Evolutionary conservation across 2,797 vertebrate genomes (phyloP), one percentile per base, ranked within the genome.

Genomic region (Avahi laniger): DNA sequence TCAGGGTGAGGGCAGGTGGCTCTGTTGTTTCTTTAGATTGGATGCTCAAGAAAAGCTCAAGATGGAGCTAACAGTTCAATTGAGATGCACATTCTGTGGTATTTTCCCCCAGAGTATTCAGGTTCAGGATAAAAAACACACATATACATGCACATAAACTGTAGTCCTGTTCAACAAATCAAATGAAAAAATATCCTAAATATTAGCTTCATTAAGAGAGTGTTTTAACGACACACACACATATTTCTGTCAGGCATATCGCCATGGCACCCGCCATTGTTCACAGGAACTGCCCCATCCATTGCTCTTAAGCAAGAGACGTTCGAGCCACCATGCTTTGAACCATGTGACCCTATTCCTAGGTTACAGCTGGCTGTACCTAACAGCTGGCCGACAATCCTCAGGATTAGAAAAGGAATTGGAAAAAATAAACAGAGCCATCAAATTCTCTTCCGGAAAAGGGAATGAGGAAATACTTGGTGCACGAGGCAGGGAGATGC

Each of bases 131-230:
- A 79, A 75, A 70, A 52, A 20, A 48, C 4, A 35, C 65, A 75
- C 18, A 24, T 4, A 73, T 8, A 30, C 30, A 35, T 24, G 79
- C 14, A 14, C 10, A 48, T 26, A 12, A 86, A 75, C 46, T 89
- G 89, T 52, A 81, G 30, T 96, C 46, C 43, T 81, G 11, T 50
- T 70, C 67, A 11, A 70, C 2, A 84, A 88, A 88, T 50, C 15
- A 14, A 57, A 63, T 38, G 41, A n/a, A 65, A 92, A 73, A 22
- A 84, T n/a, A 79, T 26, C 24, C 28, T 89, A 33, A 78, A 80
- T 61, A 46, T 28, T 84, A 87, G n/a, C 83, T 91, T 96, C 83
- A 78, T 88, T 96, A 79, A 50, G 54, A 89, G 57, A 73, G 15
- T 41, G 33, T 50, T 67, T 89, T 67, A 79, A 50, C 2, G 85